Evolutionary conservation across 2,797 vertebrate species (phyloP), one percentile per base, ranked within the genome.

Genomic region (Hydrolagus colliei): DNA sequence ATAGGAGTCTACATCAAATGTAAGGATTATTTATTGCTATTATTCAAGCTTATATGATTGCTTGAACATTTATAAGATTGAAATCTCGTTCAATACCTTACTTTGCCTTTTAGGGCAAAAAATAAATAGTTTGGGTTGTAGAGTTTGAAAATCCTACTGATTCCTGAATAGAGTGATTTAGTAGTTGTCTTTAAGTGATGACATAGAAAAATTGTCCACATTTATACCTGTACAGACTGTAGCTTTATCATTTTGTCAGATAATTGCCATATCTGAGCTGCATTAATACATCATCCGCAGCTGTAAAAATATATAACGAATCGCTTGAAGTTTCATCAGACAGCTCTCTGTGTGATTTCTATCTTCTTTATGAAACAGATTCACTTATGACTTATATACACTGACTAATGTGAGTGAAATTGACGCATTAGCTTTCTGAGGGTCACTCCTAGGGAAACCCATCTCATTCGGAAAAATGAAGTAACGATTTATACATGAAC

Each of bases 211-310:
- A 20, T 84, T 71, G 32, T n/a, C 16, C 32, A 52, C 32, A 67
- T 16, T 71, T 71, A 68, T 84, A 84, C 65, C 65, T 84, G 63
- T n/a, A n/a, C 20, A 4, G 16, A 52, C 7, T 76, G 18, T 3
- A 80, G 32, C 27, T 41, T 68, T 18, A 80, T 67, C 78, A 68
- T 68, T 52, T 80, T 80, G 61, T 84, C 79, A 84, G 18, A 52
- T 16, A 84, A 71, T 84, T 71, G 11, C 65, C 35, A 71, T n/a
- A 52, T 63, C 18, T 71, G 32, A 84, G 79, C 9, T 52, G 9
- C 5, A 4, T 41, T 52, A 84, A 71, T 20, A 20, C 20, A 71
- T 52, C 9, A 84, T 84, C 22, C 18, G 12, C 32, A 67, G 9
- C 71, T 71, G 27, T 52, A n/a, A 52, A 32, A 71, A 20, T 71